Evolutionary conservation across 2,113 vertebrate genomes (phyloP).

Genomic region (Hystrix cristata): DNA sequence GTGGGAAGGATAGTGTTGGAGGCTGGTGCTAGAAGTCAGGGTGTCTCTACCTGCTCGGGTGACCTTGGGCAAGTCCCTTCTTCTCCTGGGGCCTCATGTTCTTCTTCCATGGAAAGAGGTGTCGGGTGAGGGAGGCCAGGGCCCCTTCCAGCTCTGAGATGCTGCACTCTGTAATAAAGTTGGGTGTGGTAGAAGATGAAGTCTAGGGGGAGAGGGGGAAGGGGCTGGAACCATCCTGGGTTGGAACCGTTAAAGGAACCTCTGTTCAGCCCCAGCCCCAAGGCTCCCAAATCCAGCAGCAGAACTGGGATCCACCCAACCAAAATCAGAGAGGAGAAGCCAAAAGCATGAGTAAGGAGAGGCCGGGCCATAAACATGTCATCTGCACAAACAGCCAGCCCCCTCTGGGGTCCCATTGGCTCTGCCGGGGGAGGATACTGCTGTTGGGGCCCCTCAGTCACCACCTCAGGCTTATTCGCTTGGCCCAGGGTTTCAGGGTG

Average conservation of each 20-base stretch:
- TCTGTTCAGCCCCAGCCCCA: conserved; percentile 82
- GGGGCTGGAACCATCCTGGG: conserved; percentile 76
- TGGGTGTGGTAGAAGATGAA: conserved; percentile 80
- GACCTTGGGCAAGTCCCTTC: conserved; percentile 57
- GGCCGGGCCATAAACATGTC: conserved; percentile 84
- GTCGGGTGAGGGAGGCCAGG: neutral
- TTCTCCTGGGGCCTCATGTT: conserved; percentile 19
- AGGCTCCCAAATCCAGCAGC: conserved; percentile 84
- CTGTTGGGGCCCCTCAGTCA: conserved; percentile 65
- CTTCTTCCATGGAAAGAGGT: neutral
- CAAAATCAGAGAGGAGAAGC: conserved; percentile 81
- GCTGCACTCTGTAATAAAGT: conserved; percentile 48
- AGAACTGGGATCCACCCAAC: conserved; percentile 84
- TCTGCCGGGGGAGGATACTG: conserved; percentile 56
- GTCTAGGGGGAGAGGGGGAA: conserved; percentile 65
- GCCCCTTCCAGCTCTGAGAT: conserved; percentile 16
- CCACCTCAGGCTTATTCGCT: conserved; percentile 63
- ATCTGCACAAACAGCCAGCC: conserved; percentile 82
- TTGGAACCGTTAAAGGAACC: conserved; percentile 80
- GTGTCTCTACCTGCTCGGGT: neutral
- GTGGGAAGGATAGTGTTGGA: neutral
- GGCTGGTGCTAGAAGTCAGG: neutral
- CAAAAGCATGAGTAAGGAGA: conserved; percentile 87
- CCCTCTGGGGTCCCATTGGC: conserved; percentile 73
- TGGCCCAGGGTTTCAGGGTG: conserved; percentile 74